These are phyloP conservation scores for Orgyia antiqua DNA, from an alignment of 2,888 invertebrate species.

Conservation along the genomic window DNA sequence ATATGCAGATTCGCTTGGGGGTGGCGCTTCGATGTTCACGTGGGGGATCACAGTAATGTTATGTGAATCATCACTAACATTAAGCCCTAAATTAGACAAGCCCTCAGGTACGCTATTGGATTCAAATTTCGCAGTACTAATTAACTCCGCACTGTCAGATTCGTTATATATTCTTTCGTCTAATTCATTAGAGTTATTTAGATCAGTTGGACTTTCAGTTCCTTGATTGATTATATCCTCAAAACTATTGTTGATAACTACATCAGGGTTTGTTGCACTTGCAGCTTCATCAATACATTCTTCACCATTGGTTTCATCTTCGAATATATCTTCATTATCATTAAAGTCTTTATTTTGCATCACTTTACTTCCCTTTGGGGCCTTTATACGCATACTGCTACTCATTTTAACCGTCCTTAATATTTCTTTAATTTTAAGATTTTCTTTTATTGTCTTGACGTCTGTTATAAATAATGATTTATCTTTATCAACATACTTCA, in stretches of 20 bases:
- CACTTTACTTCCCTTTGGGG: slow-evolving; percentile 55
- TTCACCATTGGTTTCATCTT: slow-evolving; percentile 21
- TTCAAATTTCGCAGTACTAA: slow-evolving; percentile 17
- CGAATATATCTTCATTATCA: slow-evolving; percentile 47
- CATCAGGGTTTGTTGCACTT: slow-evolving; percentile 47
- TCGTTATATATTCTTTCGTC: slow-evolving; percentile 7
- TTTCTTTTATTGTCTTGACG: slow-evolving; percentile 59
- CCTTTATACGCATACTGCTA: slow-evolving; percentile 60
- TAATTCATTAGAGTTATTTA: slow-evolving; percentile 10
- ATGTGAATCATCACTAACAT: slow-evolving; percentile 12
- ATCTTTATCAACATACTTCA: slow-evolving; percentile 44
- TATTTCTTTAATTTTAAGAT: slow-evolving; percentile 64
- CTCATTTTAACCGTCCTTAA: slow-evolving; percentile 67
- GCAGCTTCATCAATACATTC: slow-evolving; percentile 24
- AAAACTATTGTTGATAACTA: slow-evolving; percentile 22
- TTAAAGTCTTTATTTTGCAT: slow-evolving; percentile 58
- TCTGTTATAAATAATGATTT: slow-evolving; percentile 48
- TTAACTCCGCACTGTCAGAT: slow-evolving; percentile 4
- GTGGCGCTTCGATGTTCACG: slow-evolving; percentile 12
- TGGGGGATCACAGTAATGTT: slow-evolving; percentile 10
- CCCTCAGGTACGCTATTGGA: slow-evolving; percentile 28
- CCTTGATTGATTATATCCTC: slow-evolving; percentile 11
- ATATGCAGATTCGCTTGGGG: slow-evolving; percentile 16
- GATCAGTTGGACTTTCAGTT: slow-evolving; percentile 9
- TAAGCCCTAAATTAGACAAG: slow-evolving; percentile 17